Percentiles rank a stretch among this genome's conserved stretches.
phyloP scores from a whole-genome alignment of 2,888 invertebrate genomes.

The Hydrotaea cyrtoneurina region DNA sequence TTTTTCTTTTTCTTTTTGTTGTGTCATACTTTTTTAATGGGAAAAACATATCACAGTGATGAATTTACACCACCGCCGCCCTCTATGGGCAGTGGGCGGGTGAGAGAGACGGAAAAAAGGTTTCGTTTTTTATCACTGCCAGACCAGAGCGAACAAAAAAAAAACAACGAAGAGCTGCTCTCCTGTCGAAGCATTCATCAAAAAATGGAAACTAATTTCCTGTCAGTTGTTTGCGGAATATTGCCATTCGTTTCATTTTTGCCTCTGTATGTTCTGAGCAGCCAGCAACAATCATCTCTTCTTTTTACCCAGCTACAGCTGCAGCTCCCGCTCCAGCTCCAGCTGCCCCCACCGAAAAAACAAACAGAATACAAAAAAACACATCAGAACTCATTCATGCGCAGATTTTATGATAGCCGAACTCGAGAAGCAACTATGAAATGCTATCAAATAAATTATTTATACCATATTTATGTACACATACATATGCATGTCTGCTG shows the following conservation, averaged over 20 bases:
- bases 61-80: not conserved
- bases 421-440: slow-evolving; percentile 68
- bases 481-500: not conserved
- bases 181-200: slow-evolving; percentile 80
- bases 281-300: slow-evolving; percentile 61
- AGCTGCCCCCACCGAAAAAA: no score
- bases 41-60: slow-evolving; percentile 48
- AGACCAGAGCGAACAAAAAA: slow-evolving; percentile 54
- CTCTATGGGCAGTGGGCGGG: not conserved
- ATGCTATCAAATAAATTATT: slow-evolving; percentile 77
- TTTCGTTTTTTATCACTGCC: slow-evolving; percentile 28
- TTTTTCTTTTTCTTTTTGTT: slow-evolving; percentile 20
- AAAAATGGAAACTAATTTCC: slow-evolving; percentile 81
- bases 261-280: slow-evolving; percentile 33
- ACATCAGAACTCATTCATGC: slow-evolving; percentile 70
- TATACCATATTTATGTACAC: slow-evolving; percentile 34
- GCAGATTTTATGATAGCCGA: slow-evolving; percentile 67
- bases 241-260: slow-evolving; percentile 55
- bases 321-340: not conserved
- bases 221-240: slow-evolving; percentile 78
- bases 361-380: slow-evolving; percentile 36
- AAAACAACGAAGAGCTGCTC: slow-evolving; percentile 71
- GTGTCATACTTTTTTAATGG: slow-evolving; percentile 60
- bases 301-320: slow-evolving; percentile 49
- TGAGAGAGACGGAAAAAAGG: slow-evolving; percentile 9